phyloP scores from a whole-genome alignment of 2,888 invertebrate species.

The Rhagonycha fulva region DNA sequence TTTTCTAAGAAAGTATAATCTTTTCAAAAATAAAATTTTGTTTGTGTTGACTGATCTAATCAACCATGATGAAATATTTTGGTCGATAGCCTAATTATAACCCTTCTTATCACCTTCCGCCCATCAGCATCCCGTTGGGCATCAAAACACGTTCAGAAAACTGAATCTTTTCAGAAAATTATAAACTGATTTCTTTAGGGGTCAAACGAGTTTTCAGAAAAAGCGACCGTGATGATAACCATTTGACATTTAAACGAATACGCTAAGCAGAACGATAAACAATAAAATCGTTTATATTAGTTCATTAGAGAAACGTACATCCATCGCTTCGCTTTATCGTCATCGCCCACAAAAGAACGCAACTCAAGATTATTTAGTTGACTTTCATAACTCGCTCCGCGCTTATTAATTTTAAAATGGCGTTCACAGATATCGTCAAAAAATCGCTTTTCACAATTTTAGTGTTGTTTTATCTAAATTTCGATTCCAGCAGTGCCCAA shows the following conservation, averaged over 20 bases:
- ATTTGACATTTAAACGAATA: neutral
- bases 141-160: neutral
- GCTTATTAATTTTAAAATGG: conserved; percentile 1
- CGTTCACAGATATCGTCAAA: neutral
- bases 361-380: neutral
- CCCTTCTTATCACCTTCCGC: neutral
- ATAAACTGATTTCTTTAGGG: neutral
- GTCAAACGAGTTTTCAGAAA: neutral
- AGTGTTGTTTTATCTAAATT: neutral
- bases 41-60: too few relatives aligned
- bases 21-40: neutral
- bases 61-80: neutral
- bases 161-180: too few relatives aligned
- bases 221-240: neutral
- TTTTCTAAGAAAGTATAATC: neutral
- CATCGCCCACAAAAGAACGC: neutral
- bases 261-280: neutral
- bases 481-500: neutral
- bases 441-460: neutral
- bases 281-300: neutral
- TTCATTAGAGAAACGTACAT: neutral
- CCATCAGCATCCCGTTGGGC: too few relatives aligned
- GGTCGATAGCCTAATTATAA: neutral
- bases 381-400: neutral
- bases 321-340: neutral